Percentiles rank a stretch among this genome's conserved stretches.
Conservation (phyloP, 2,888 invertebrate species). For the Parasteatoda lunata region DNA sequence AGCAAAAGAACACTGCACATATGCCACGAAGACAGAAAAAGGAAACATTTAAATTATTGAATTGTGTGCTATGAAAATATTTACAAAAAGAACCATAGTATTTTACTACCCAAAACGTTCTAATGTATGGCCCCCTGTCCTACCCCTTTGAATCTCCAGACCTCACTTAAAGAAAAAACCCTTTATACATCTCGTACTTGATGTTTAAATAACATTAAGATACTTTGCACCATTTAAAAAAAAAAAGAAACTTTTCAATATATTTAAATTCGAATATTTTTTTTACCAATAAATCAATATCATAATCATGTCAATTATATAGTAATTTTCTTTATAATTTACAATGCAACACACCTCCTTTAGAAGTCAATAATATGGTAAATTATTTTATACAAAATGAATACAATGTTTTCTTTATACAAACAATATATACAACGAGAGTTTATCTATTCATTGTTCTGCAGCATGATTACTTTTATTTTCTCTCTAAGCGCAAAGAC, state of each 20-base stretch:
- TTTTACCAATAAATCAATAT: conserved; percentile 46
- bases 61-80: conserved; percentile 60
- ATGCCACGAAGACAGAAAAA: conserved; percentile 48
- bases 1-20: conserved; percentile 65
- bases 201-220: conserved; percentile 43
- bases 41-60: conserved; percentile 61
- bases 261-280: conserved; percentile 45
- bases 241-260: conserved; percentile 32
- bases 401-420: conserved; percentile 61
- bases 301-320: conserved; percentile 26
- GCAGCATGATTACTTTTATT: not conserved
- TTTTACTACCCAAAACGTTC: conserved; percentile 64
- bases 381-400: conserved; percentile 64
- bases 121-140: conserved; percentile 59
- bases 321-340: conserved; percentile 50
- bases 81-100: conserved; percentile 59
- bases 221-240: conserved; percentile 28
- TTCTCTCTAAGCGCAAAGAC: conserved; percentile 37
- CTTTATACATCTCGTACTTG: conserved; percentile 52
- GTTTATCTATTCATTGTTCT: conserved; percentile 42
- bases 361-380: conserved; percentile 25
- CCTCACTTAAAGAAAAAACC: conserved; percentile 61
- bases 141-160: conserved; percentile 61
- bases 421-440: conserved; percentile 60
- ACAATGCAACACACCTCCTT: conserved; percentile 33